Base-by-base conservation (phyloP, 2,113 vertebrate genomes). In the Hypomesus transpacificus region DNA sequence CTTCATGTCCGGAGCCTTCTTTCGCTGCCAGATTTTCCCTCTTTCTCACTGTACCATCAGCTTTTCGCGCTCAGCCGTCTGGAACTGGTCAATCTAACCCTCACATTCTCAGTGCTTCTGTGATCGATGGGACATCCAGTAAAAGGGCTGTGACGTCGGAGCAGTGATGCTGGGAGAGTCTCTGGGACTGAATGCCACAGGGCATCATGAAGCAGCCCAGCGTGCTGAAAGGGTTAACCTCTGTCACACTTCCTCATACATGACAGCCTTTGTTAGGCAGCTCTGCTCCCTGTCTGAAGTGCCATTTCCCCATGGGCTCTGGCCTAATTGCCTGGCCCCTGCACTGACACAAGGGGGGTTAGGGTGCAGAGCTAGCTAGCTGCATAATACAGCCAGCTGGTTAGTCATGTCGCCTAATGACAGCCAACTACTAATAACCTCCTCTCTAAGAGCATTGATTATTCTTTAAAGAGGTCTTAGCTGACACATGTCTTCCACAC, bases 241-340 rank as follows among this genome's bases (percentile, higher is more conserved):
- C 1, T 80, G 75, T 80, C 75, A 76, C 75, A 82, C 80, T 68
- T 78, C 51, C 64, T 74, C 22, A n/a, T 56, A 34, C 7, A 68
- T 70, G 79, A 53, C 75, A 3, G 53, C 80, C 73, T 84, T 75
- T 86, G 75, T 86, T 84, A 74, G 50, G 69, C 58, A n/a, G 50
- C 57, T 13, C 22, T 66, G 66, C 54, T 61, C 73, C 13, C 22
- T 54, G 66, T 77, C 72, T 78, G 79, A 85, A 82, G 78, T 82
- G 74, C 68, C 69, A 66, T 80, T 77, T 79, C 82, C 77, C 72
- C 73, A 21, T 71, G 75, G 80, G 74, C 80, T 67, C 18, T 85
- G 83, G 76, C 70, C 85, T 87, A 83, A 89, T 83, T 81, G 80
- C 24, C 11, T 5, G 20, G 46, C 70, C 75, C 59, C 46, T 6